Evolutionary conservation across 2,797 vertebrate species (phyloP).

Genomic region (Sebastes steindachneri): DNA sequence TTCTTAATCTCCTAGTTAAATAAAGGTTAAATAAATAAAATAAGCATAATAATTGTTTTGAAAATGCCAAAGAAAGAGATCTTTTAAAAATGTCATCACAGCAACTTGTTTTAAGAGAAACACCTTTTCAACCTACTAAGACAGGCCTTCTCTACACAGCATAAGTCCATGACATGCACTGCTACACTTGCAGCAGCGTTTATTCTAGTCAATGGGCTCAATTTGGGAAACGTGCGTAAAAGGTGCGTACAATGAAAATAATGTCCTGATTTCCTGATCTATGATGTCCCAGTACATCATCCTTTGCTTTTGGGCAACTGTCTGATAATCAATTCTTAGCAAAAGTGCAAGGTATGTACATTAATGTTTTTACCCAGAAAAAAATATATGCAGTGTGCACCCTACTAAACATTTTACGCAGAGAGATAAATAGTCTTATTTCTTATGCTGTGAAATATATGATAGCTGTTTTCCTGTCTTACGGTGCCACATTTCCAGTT

Average conservation of each 20-base stretch:
- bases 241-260: background rate
- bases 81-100: background rate
- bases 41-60: too few relatives aligned
- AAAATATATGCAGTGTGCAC: accelerated
- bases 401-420: background rate
- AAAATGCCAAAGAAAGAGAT: background rate
- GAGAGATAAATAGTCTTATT: background rate
- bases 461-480: background rate
- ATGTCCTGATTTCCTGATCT: background rate
- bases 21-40: too few relatives aligned
- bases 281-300: background rate
- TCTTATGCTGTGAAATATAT: background rate
- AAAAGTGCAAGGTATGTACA: background rate
- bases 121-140: background rate
- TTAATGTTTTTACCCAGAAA: background rate
- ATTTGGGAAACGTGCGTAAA: background rate
- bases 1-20: too few relatives aligned
- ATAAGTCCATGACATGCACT: background rate
- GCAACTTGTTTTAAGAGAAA: background rate
- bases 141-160: background rate
- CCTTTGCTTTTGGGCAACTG: too few relatives aligned
- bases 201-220: background rate
- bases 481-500: background rate
- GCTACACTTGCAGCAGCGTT: background rate
- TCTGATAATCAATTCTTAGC: background rate